These are phyloP conservation scores for Periophthalmus magnuspinnatus DNA, from an alignment of 2,797 vertebrate species.

Conservation along the genomic window DNA sequence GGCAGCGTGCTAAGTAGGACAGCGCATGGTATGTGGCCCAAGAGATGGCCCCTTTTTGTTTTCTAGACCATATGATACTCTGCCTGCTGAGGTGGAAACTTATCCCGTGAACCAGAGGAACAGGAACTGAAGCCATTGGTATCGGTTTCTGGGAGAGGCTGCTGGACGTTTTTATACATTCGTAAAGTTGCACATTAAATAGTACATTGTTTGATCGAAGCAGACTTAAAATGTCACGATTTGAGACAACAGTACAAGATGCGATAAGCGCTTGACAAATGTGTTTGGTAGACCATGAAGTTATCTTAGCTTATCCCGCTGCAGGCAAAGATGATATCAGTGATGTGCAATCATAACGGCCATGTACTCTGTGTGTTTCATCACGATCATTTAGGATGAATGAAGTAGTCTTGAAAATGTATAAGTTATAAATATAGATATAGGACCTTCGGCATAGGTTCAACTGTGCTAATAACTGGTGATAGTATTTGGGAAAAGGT, in stretches of 20 bases:
- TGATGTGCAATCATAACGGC: constrained; percentile 12
- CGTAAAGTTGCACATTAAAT: constrained; percentile 27
- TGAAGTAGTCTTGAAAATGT: too few species aligned
- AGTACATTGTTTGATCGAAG: constrained; percentile 21
- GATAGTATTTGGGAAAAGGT: too few species aligned
- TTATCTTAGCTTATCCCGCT: constrained; percentile 37
- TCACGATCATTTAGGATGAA: background rate
- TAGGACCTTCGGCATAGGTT: constrained; percentile 5
- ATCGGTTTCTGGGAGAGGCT: constrained; percentile 49
- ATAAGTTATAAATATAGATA: background rate
- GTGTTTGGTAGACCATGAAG: constrained; percentile 32
- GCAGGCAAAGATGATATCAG: constrained; percentile 42
- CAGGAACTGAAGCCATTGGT: constrained; percentile 47
- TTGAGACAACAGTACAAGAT: constrained; percentile 31
- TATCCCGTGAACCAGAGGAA: constrained; percentile 44
- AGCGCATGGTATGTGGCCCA: constrained; percentile 68
- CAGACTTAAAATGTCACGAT: constrained; percentile 18
- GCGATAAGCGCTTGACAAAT: constrained; percentile 47
- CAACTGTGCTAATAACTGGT: background rate
- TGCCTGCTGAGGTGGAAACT: constrained; percentile 66
- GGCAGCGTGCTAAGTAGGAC: constrained; percentile 69
- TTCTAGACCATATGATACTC: constrained; percentile 68
- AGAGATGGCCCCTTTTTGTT: constrained; percentile 69
- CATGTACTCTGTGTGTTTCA: constrained; percentile 1
- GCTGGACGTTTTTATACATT: constrained; percentile 34